Evolutionary conservation across 2,888 invertebrate species (phyloP), one percentile per base, ranked within the genome.

Genomic region (Uloborus plumipes): DNA sequence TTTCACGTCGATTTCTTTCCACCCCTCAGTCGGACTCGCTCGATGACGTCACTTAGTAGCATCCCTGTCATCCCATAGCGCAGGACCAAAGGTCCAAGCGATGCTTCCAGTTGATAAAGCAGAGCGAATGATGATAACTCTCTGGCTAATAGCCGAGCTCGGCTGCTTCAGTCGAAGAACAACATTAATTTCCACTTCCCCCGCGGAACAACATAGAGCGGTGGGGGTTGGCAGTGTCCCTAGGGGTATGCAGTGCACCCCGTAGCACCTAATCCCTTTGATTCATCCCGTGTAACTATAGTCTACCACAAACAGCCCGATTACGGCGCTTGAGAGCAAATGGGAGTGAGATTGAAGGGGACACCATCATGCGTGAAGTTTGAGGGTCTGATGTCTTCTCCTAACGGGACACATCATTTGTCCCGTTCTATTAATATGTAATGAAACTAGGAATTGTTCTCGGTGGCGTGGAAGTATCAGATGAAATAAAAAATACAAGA

Each of bases 181-280:
- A 81, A 81, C 81, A 81, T 81, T 81, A 81, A 81, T 81, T 81
- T 81, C 81, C 64, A 49, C 64, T 69, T 65, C 74, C 74, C 70
- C 73, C 69, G 49, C 64, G 67, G 64, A 61, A 71, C 64, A 71
- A 74, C 74, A 74, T 39, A 64, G 73, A 31, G 3, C 22, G 39
- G n/a, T 26, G 47, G 64, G 70, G 77, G 50, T 39, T 31, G 16
- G 31, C 26, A 39, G 50, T 39, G 62, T 66, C 67, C 67, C 79
- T 51, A 22, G 53, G 73, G 71, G 72, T 53, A 31, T 49, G 70
- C 50, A 69, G 78, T 31, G 39, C 20, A 51, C 26, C 62, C 53
- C 59, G 71, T 55, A 22, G 51, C 62, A 18, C 49, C 64, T 81
- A 81, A 81, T 81, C 81, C 74, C 51, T 75, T 75, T 81, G 81